Conservation (phyloP, 1,140 invertebrate species). For the Papilio machaon region DNA sequence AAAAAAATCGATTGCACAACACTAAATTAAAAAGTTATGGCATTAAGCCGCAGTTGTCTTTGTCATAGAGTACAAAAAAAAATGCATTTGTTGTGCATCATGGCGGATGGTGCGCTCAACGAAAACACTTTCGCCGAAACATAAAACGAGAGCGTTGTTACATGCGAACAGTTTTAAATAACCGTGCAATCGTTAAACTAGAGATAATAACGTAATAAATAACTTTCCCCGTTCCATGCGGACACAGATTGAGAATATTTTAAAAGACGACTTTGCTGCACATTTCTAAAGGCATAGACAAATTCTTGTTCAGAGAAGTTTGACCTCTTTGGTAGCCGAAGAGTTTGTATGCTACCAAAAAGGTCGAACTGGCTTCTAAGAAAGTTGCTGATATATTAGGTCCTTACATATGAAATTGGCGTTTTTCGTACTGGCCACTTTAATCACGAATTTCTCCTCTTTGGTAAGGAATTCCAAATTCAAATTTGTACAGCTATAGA, state of each 20-base stretch:
- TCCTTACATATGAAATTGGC: too few species aligned
- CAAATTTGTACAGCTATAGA: too few species aligned
- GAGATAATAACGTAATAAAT: constrained; percentile 37
- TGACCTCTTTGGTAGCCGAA: background rate
- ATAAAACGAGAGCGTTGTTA: constrained; percentile 13
- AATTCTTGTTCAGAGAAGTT: background rate
- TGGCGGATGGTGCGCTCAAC: background rate
- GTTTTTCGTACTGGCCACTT: too few species aligned
- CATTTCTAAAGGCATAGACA: background rate
- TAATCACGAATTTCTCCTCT: too few species aligned
- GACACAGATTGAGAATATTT: constrained; percentile 8
- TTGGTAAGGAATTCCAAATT: too few species aligned
- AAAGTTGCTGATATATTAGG: too few species aligned
- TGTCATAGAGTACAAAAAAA: background rate
- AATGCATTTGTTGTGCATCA: constrained; percentile 2
- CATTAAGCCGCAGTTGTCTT: background rate
- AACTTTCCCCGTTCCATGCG: constrained; percentile 24
- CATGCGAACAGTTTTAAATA: constrained; percentile 38
- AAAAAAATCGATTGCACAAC: background rate
- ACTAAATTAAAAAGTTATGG: background rate
- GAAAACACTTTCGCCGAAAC: constrained; percentile 38
- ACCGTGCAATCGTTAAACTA: constrained; percentile 37
- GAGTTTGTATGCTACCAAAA: too few species aligned
- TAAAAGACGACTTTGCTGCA: constrained; percentile 5
- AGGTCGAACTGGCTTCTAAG: too few species aligned